Percentiles rank a stretch among this genome's conserved stretches.
Conservation (phyloP, 2,888 invertebrate genomes). For the Oxystoma pomonae region DNA sequence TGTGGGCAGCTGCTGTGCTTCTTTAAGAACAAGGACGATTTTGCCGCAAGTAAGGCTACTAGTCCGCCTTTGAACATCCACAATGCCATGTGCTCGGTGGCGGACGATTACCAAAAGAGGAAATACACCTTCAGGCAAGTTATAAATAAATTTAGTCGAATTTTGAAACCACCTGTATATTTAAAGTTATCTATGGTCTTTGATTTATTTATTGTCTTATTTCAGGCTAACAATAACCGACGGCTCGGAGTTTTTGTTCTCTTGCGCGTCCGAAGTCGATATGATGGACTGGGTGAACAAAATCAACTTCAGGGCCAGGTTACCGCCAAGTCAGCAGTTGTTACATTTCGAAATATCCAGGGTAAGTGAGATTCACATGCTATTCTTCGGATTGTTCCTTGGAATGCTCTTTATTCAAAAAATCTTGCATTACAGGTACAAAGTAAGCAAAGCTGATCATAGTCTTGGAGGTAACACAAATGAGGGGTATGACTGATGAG, state of each 20-base stretch:
- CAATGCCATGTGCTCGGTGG: constrained; percentile 77
- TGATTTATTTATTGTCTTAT: too few relatives aligned
- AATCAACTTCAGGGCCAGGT: constrained; percentile 86
- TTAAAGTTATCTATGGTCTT: too few relatives aligned
- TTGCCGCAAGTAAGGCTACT: constrained; percentile 81
- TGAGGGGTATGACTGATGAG: too few relatives aligned
- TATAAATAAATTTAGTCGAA: constrained; percentile 54
- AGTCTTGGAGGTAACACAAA: too few relatives aligned
- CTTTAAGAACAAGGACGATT: constrained; percentile 93
- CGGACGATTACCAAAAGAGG: constrained; percentile 92
- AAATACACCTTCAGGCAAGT: constrained; percentile 88
- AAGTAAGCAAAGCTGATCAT: too few relatives aligned
- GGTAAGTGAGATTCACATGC: too few relatives aligned
- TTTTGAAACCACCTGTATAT: too few relatives aligned
- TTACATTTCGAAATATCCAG: constrained; percentile 68
- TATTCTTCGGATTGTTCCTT: too few relatives aligned
- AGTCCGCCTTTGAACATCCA: constrained; percentile 80
- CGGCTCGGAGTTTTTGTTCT: constrained; percentile 90
- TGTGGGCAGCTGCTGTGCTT: constrained; percentile 97
- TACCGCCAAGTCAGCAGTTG: constrained; percentile 86
- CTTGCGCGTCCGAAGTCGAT: constrained; percentile 66
- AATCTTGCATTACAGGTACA: too few relatives aligned
- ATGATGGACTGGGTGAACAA: constrained; percentile 91
- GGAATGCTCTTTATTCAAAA: too few relatives aligned
- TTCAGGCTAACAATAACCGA: constrained; percentile 75